A percentile compares a stretch with the other conserved stretches of the same genome.
Conservation (phyloP, 1,140 invertebrate species). For the Pectinophora gossypiella region DNA sequence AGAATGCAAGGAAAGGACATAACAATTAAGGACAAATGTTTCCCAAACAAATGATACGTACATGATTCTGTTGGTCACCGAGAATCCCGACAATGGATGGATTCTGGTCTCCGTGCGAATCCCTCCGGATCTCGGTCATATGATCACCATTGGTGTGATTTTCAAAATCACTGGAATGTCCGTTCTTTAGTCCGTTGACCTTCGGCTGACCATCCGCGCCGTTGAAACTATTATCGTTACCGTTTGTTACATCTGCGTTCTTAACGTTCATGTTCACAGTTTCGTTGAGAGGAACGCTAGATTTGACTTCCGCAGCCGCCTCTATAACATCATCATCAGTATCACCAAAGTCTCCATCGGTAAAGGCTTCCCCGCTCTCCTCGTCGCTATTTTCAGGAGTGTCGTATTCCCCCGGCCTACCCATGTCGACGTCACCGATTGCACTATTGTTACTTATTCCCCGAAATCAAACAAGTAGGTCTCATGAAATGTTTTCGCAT, state of each 20-base stretch:
- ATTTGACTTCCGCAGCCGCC: too few relatives aligned
- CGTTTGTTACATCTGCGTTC: constrained; percentile 12
- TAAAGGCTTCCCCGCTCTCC: constrained; percentile 64
- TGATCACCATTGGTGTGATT: constrained; percentile 13
- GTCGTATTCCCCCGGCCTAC: constrained; percentile 37
- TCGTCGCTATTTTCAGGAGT: constrained; percentile 58
- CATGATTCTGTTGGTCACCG: constrained; percentile 68
- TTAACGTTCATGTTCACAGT: constrained; percentile 45
- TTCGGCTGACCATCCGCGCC: constrained; percentile 4
- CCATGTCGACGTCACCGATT: constrained; percentile 38
- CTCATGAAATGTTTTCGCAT: constrained; percentile 37
- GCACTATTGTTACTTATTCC: constrained; percentile 32
- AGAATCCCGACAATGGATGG: constrained; percentile 69
- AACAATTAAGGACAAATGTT: too few relatives aligned
- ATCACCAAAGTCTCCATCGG: constrained; percentile 65
- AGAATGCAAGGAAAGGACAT: neutral
- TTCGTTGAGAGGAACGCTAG: constrained; percentile 39
- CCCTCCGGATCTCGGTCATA: constrained; percentile 25
- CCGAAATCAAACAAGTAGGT: constrained; percentile 23
- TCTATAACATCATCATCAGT: constrained; percentile 55
- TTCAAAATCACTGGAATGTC: constrained; percentile 23
- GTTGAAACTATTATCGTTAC: constrained; percentile 8
- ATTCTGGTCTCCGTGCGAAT: constrained; percentile 51
- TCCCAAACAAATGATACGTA: constrained; percentile 41
- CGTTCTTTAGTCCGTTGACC: constrained; percentile 22